These are phyloP conservation scores for Poeciliopsis turneri DNA, from an alignment of 2,797 vertebrate species.

Conservation along the genomic window DNA sequence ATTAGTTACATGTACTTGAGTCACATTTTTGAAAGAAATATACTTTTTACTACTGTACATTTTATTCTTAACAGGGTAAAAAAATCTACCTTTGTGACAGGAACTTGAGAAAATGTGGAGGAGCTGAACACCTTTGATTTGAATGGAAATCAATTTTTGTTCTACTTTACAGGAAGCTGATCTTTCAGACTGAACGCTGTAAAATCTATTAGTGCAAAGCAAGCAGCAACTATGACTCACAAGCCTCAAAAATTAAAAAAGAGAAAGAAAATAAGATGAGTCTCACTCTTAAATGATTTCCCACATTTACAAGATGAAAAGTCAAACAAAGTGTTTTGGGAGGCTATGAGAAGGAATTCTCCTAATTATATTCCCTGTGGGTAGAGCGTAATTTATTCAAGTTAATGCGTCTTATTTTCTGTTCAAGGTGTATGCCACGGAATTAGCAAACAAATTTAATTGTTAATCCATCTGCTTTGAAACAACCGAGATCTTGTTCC, in stretches of 20 bases:
- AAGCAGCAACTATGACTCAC: conserved; percentile 53
- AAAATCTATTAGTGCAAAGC: conserved; percentile 60
- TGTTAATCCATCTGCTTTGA: conserved; percentile 81
- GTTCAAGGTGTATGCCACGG: conserved; percentile 75
- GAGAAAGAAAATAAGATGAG: conserved; percentile 54
- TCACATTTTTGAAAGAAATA: too few relatives aligned
- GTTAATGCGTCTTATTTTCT: conserved; percentile 77
- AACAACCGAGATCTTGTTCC: conserved; percentile 81
- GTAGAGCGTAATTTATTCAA: conserved; percentile 77
- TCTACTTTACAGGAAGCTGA: conserved; percentile 35
- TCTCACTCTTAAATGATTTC: conserved; percentile 42
- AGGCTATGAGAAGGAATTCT: conserved; percentile 67
- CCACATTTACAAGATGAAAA: conserved; percentile 64
- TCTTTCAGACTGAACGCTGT: conserved; percentile 49
- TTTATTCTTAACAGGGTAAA: too few relatives aligned
- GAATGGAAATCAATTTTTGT: background rate
- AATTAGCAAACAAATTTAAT: conserved; percentile 80
- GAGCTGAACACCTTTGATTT: background rate
- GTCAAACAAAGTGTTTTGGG: conserved; percentile 69
- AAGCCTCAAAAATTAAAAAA: conserved; percentile 38
- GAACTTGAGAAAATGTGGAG: background rate
- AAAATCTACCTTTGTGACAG: background rate
- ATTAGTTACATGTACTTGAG: too few relatives aligned
- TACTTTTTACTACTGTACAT: too few relatives aligned
- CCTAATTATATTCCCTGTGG: conserved; percentile 76